Evolutionary conservation across 2,113 vertebrate genomes (phyloP), one percentile per base, ranked within the genome.

Genomic region (Myrmophylax atrothorax): DNA sequence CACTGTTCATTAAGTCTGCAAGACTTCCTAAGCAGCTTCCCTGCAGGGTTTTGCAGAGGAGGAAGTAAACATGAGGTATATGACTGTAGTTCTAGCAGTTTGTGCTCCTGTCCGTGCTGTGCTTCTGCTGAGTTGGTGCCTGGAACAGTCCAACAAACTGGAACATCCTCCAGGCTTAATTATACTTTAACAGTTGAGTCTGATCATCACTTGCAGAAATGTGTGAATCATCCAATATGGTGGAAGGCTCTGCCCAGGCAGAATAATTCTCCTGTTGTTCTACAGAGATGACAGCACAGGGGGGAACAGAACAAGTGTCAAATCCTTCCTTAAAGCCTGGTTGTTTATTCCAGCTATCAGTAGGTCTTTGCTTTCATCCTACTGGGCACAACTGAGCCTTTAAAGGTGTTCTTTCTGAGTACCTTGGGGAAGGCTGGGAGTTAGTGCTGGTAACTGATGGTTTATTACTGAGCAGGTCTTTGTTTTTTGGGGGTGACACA

Each of bases 21-120:
- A 68, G 23, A 28, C 31, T 86, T 68, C n/a, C 37, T 40, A 62
- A 73, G n/a, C 33, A 23, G 16, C 40, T 64, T 79, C 44, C 35
- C n/a, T 70, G 28, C 50, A 55, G 35, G 22, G 5, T n/a, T 84
- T 52, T 63, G 52, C 19, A 62, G 53, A 62, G 33, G 62, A 14
- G 75, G 29, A 17, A 68, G 19, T 46, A 67, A 42, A 12, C 49
- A 47, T 33, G 35, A 66, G 40, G 14, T 59, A 22, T 2, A 2
- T 40, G 20, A 16, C 24, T 77, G 28, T 66, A 59, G 33, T 46
- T 83, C 31, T 59, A 19, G 26, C 18, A 59, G 33, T 70, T 92
- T 31, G 14, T 31, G 3, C 33, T 74, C 12, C 24, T 76, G 0
- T 47, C 33, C 17, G 10, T 6, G 10, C 38, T 0, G 3, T 53